A percentile compares a stretch with the other conserved stretches of the same genome.
These are phyloP conservation scores for Xylocopa sonorina DNA, from an alignment of 1,140 invertebrate genomes.

Conservation along the genomic window DNA sequence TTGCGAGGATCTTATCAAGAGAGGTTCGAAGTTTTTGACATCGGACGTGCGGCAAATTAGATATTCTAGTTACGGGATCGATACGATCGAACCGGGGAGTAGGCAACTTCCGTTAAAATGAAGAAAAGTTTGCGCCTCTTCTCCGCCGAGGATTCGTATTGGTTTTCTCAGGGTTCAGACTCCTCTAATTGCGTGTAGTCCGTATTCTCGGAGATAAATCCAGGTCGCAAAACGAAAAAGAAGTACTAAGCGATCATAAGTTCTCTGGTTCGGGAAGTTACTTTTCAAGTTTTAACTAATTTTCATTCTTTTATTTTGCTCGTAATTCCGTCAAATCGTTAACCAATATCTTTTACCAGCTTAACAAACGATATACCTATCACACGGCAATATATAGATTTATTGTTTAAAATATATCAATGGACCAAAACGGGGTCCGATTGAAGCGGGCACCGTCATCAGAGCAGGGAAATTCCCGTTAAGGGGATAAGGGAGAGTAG, in stretches of 20 bases:
- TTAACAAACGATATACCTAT: too few relatives aligned
- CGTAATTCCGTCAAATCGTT: neutral
- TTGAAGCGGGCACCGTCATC: too few relatives aligned
- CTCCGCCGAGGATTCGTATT: slow-evolving; percentile 3
- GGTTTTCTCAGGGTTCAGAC: neutral
- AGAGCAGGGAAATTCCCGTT: too few relatives aligned
- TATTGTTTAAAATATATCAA: too few relatives aligned
- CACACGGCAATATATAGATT: too few relatives aligned
- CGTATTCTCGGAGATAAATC: neutral
- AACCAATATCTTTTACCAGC: too few relatives aligned
- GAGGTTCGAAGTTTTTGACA: neutral
- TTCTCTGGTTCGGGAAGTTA: neutral
- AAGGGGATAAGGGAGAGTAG: too few relatives aligned
- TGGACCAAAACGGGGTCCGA: too few relatives aligned
- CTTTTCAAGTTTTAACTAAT: neutral
- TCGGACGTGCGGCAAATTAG: neutral
- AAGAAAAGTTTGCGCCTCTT: slow-evolving; percentile 4
- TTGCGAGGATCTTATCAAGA: neutral
- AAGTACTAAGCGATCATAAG: neutral
- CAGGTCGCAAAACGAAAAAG: neutral
- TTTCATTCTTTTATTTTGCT: neutral
- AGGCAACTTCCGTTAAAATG: neutral
- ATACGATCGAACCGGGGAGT: slow-evolving; percentile 2
- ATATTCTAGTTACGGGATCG: slow-evolving; percentile 9
- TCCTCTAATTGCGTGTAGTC: slow-evolving; percentile 20